Evolutionary conservation across 1,140 invertebrate genomes (phyloP).

Genomic region (Anadara kagoshimensis): DNA sequence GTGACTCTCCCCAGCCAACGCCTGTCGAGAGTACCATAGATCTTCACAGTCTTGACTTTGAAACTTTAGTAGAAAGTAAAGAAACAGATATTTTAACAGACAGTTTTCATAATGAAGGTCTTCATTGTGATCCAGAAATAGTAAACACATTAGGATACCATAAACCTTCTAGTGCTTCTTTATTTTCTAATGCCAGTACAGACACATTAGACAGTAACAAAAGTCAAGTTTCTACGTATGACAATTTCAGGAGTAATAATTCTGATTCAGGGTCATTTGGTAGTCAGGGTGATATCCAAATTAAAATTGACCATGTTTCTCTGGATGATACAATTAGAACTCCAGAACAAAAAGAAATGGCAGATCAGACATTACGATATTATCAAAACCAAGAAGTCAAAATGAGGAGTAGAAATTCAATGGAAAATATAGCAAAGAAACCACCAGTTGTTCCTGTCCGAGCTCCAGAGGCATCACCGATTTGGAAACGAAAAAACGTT

Average conservation of each 20-base stretch:
- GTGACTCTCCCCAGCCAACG: slow-evolving; percentile 57
- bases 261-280: slow-evolving; percentile 47
- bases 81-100: slow-evolving; percentile 67
- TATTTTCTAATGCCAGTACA: slow-evolving; percentile 52
- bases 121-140: slow-evolving; percentile 15
- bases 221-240: slow-evolving; percentile 50
- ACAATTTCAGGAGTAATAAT: slow-evolving; percentile 48
- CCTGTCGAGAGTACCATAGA: slow-evolving; percentile 61
- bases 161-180: slow-evolving; percentile 56
- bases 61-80: slow-evolving; percentile 69
- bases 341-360: slow-evolving; percentile 56
- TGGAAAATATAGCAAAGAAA: slow-evolving; percentile 37
- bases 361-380: slow-evolving; percentile 61
- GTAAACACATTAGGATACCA: slow-evolving; percentile 17
- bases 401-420: slow-evolving; percentile 53
- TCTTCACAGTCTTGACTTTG: slow-evolving; percentile 70
- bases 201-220: slow-evolving; percentile 53
- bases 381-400: slow-evolving; percentile 59
- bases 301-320: slow-evolving; percentile 51
- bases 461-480: slow-evolving; percentile 75
- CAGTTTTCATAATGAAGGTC: slow-evolving; percentile 69
- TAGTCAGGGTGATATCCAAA: slow-evolving; percentile 57
- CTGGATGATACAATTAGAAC: slow-evolving; percentile 52
- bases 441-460: slow-evolving; percentile 47
- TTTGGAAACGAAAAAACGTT: slow-evolving; percentile 80